These are phyloP conservation scores for Pollenia labialis DNA, from an alignment of 2,888 invertebrate genomes.

Conservation along the genomic window DNA sequence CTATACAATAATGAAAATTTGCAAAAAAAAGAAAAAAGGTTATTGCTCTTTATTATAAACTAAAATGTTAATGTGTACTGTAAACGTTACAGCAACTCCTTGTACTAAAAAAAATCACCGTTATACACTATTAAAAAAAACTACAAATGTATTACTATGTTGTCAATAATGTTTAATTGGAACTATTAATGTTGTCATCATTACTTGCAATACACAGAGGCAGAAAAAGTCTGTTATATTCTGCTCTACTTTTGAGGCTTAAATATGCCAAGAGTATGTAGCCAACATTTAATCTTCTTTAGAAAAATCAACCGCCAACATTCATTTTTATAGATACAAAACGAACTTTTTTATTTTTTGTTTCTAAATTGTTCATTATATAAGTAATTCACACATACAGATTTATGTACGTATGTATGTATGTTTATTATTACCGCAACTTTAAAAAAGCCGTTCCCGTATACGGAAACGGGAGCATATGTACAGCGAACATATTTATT, in stretches of 20 bases:
- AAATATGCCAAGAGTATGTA: constrained; percentile 3
- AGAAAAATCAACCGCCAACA: constrained; percentile 36
- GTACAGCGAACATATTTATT: not conserved
- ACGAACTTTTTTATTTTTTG: not conserved
- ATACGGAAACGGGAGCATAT: too few relatives aligned
- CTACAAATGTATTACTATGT: not conserved
- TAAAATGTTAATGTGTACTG: not conserved
- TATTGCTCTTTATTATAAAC: constrained; percentile 45
- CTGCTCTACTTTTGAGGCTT: constrained; percentile 45
- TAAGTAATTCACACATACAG: not conserved
- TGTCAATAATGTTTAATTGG: constrained; percentile 27
- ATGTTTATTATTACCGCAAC: constrained; percentile 48
- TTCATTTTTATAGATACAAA: not conserved
- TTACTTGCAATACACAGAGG: not conserved
- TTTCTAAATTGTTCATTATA: not conserved
- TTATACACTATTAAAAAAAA: not conserved
- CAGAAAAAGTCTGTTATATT: not conserved
- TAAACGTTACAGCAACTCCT: constrained; percentile 47
- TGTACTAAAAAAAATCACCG: constrained; percentile 37
- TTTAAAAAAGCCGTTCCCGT: constrained; percentile 49
- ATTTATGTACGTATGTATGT: not conserved
- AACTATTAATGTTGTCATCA: constrained; percentile 19
- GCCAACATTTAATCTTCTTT: not conserved
- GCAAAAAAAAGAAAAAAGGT: constrained; percentile 39
- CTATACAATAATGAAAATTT: constrained; percentile 44